Evolutionary conservation across 1,140 invertebrate genomes (phyloP).

Genomic region (Leptinotarsa texana): DNA sequence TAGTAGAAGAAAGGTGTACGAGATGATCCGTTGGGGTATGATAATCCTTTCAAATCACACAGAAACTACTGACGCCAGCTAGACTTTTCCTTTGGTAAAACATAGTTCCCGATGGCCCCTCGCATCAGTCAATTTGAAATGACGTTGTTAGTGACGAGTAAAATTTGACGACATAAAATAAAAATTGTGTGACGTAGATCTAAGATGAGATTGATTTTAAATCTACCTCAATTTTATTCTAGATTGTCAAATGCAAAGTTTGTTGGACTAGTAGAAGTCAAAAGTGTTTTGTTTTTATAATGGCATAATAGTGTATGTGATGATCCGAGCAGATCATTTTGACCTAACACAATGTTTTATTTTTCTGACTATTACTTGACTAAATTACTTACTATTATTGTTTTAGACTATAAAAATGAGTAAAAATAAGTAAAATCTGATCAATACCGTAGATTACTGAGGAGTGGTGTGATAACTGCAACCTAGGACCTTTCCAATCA

Average conservation of each 20-base stretch:
- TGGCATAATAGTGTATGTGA: neutral
- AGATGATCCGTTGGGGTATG: slow-evolving; percentile 1
- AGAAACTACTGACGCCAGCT: neutral
- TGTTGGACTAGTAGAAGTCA: neutral
- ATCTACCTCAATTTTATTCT: neutral
- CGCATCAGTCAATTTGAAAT: neutral
- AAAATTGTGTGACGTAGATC: neutral
- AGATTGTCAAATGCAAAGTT: neutral
- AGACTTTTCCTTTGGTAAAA: neutral
- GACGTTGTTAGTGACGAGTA: neutral
- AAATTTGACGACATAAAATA: neutral
- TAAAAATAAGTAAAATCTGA: too few relatives aligned
- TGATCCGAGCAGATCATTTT: neutral
- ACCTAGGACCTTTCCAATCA: too few relatives aligned
- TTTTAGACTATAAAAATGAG: neutral
- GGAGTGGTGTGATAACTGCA: too few relatives aligned
- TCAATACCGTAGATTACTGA: too few relatives aligned
- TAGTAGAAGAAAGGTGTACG: too few relatives aligned
- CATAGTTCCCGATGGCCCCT: neutral
- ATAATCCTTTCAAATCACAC: neutral
- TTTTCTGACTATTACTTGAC: neutral
- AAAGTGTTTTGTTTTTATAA: neutral
- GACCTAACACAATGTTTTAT: neutral
- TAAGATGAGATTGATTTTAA: neutral
- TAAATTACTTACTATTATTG: neutral